Evolutionary conservation across 2,797 vertebrate genomes (phyloP), one percentile per base, ranked within the genome.

Genomic region (Tinamus major): DNA sequence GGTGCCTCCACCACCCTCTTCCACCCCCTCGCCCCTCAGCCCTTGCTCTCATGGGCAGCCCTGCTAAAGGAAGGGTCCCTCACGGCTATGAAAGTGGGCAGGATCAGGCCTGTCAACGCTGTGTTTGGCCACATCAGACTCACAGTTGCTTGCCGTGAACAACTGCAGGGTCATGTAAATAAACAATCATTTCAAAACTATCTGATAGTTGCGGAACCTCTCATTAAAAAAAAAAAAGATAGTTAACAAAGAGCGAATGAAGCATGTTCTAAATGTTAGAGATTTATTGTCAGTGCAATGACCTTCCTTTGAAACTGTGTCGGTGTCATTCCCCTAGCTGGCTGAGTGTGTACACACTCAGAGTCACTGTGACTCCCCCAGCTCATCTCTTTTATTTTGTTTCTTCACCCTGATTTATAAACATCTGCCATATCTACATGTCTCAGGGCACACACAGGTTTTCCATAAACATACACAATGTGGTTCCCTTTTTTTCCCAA

Each of bases 221-320:
- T 79, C 77, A 59, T 53, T 48, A 81, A 90, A 89, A 53, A 74
- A 77, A 77, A 85, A 48, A 51, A 84, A 90, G 89, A 55, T 75
- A 77, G 56, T 76, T 92, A 94, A 75, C 51, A 13, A 85, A 91
- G 93, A 94, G 1, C 1, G 0, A 90, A 92, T 74, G 78, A 93
- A 91, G 56, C 68, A 85, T 93, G 95, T 76, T 51, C 51, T 91
- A 87, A 94, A 68, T 69, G 86, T 93, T 67, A 35, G 82, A 96
- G 95, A 97, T 96, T 96, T 95, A 96, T 92, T 82, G 71, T 75
- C 76, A 63, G 48, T 1, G 7, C 4, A 0, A 82, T 91, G 95
- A 96, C 96, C 96, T 97, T 95, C 88, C 90, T 94, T 92, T 94
- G 88, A 88, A 94, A 89, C 62, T 58, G 77, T 65, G 69, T 85